Base-by-base conservation (phyloP, 2,797 vertebrate genomes). In the Enteromius thamalakanensis region DNA sequence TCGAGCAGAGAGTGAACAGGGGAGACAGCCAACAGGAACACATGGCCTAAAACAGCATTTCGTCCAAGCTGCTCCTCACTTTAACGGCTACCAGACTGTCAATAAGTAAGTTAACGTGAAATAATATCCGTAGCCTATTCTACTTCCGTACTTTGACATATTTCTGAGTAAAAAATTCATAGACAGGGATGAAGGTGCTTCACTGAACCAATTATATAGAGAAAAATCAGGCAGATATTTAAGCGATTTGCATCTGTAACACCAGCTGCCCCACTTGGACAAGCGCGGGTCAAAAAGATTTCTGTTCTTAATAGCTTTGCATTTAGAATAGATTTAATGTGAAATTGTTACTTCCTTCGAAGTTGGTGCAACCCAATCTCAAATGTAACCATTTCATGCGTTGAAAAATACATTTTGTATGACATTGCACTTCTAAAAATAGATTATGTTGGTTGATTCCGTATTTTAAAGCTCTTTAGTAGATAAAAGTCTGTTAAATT, bases 11-110 rank as follows among this genome's bases (percentile, higher is more conserved):
- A 81, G 72, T 15, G 83, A 83, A 58, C 64, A 49, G 71, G 47
- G 80, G 42, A 76, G 40, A 70, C 75, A 53, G 71, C 71, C 81
- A 77, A 81, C 53, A 69, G 26, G 34, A 77, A 60, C 49, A 58
- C 71, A 29, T 19, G 6, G 79, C n/a, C 37, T 80, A 60, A 45
- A 45, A 60, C 32, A 65, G 55, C 29, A 75, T 75, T 42, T 45
- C 60, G 23, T 49, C 62, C 67, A 17, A 79, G 71, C 51, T 78
- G 76, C 53, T 76, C 15, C 26, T 64, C 23, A n/a, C 55, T 85
- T 76, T 49, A 58, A 51, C 23, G 34, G 75, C 17, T 47, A 45
- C 60, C 75, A 67, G 60, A 42, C n/a, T 34, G 72, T 68, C 23
- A 34, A 6, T 72, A 32, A 81, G 5, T 26, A 37, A 37, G 47